Base-by-base conservation (phyloP, 2,797 vertebrate species). In the Acipenser transmontanus region DNA sequence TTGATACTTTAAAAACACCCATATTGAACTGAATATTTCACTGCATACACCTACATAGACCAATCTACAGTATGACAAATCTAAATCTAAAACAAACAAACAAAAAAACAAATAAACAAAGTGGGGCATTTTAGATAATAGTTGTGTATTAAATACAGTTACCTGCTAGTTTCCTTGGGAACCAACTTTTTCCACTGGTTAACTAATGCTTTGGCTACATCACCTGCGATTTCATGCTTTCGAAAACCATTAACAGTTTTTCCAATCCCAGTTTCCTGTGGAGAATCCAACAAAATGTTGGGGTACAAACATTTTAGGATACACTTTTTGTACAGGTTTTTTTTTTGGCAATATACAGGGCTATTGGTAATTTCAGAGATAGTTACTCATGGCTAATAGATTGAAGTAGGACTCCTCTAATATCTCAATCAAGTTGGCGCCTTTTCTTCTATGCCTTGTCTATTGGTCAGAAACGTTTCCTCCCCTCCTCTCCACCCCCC, bases 181-280 rank as follows among this genome's bases (percentile, higher is more conserved):
- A 88, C 66, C 59, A 94, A 63, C 72, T 88, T 82, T 76, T 95
- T 92, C 91, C 89, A 95, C 11, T 81, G 74, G 74, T 71, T 85
- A 59, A 94, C 85, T 54, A 92, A 80, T 1, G 71, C 77, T 77
- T 91, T 93, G 66, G 92, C 92, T 67, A 92, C 13, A 67, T 86
- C 87, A 62, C 93, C 92, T 51, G 82, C 92, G 64, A 76, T 73
- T 51, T 72, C 70, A 75, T 93, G 84, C 70, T 91, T 91, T 49
- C 91, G 90, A 64, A 94, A 85, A 65, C 87, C 78, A 68, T 93
- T 92, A 6, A 93, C 90, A 0, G 80, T 83, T 90, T 93, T 93
- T 12, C 90, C 92, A 69, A 93, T 92, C 74, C 90, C 91, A 52
- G 89, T 95, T 85, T 93, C 92, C 93, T 95, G 71, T 60, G 67